Base-by-base conservation (phyloP, 1,140 invertebrate genomes). In the Adelges cooleyi region DNA sequence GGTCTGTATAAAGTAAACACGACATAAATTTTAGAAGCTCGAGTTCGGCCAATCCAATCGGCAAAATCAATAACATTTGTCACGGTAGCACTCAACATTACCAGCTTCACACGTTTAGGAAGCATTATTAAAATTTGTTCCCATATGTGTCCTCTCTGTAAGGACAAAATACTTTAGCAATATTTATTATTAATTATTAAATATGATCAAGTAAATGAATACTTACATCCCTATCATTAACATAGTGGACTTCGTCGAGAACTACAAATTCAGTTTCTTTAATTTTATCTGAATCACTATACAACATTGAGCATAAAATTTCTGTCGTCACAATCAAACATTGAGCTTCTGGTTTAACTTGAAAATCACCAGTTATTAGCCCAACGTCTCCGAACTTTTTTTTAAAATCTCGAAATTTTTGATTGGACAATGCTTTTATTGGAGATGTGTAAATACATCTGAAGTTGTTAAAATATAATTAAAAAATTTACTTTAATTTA, bases 241-340 rank as follows among this genome's bases (percentile, higher is more conserved):
- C 93, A 72, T 99, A 99, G 76, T 99, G 96, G 23, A 98, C 95
- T 80, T 99, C 97, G 76, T 99, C 97, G 75, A 99, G 99, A 71
- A 99, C 95, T 3, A 99, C 96, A 82, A 93, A 99, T 74, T 99
- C 95, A 49, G 99, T 78, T 77, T 99, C 95, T 62, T 92, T 80
- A 3, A 97, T 87, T 56, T 95, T 85, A 72, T 98, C 93, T 65
- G 92, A 93, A 49, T 65, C 25, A 49, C 44, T 56, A 42, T 66
- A 68, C 8, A 68, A 18, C 67, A 68, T 68, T 18, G 67, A 95
- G 67, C 93, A 82, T 15, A 99, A 76, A 72, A 99, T 99, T 81
- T 99, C 97, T 1, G 97, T 99, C 0, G 97, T 99, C 95, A 99
- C 99, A 44, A 99, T 96, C 0, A 99, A 81, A 76, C 95, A 98